Base-by-base conservation (phyloP, 1,140 invertebrate species). In the Colletes latitarsis region DNA sequence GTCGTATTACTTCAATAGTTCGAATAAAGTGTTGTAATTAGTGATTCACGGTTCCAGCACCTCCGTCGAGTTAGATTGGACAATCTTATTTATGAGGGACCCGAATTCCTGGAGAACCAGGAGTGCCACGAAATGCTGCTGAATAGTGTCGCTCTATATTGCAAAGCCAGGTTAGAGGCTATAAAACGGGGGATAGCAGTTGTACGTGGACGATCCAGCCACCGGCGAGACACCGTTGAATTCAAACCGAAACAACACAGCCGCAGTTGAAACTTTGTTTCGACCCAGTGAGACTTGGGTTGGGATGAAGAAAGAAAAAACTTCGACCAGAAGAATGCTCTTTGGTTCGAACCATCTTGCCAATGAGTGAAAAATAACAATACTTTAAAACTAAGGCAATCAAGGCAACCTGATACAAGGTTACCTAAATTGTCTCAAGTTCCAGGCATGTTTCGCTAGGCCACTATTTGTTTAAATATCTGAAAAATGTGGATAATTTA, bases 41-140 rank as follows among this genome's bases (percentile, higher is more conserved):
- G 49, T 57, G 60, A 79, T 73, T 73, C 77, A 64, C 49, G 60
- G 49, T 73, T 21, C 49, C 58, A 52, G 49, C 46, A 19, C 67
- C 57, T 77, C 52, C 46, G 76, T 21, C 69, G 69, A 64, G 60
- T 55, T 79, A 79, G 62, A 73, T 73, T 79, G 70, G 77, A 79
- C 77, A 73, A 64, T 79, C 70, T 79, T 79, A 79, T 74, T 80
- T 80, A 80, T 60, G 78, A 80, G 62, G 63, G 49, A 75, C 71
- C 67, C 63, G 78, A 63, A 80, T 80, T 80, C 72, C 72, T 75
- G 53, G 62, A 52, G 72, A 68, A 74, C 12, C 70, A 41, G 63
- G 53, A 15, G 30, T 39, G 46, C 69, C 58, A 66, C 43, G 58
- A 53, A 53, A 55, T 60, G 58, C 55, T 49, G 41, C 4, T 46